A percentile compares a stretch with the other conserved stretches of the same genome.
phyloP scores from a whole-genome alignment of 2,888 invertebrate genomes.

The Craniophora ligustri region DNA sequence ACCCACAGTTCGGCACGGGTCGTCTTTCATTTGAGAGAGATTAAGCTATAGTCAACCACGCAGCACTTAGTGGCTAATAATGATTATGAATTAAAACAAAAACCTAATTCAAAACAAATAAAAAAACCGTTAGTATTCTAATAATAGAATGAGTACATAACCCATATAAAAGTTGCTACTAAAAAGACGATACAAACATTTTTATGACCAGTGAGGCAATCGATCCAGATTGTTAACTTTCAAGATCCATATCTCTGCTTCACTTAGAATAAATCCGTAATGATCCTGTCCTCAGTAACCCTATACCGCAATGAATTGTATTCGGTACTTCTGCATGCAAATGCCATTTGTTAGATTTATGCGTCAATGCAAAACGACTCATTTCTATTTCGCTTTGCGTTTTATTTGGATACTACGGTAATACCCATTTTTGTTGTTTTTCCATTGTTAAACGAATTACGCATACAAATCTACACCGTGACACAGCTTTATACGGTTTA shows the following conservation, averaged over 20 bases:
- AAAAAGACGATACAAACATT: constrained; percentile 3
- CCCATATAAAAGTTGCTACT: background rate
- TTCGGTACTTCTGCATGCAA: constrained; percentile 71
- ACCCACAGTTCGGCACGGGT: too few relatives aligned
- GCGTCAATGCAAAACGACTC: constrained; percentile 78
- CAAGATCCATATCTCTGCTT: constrained; percentile 30
- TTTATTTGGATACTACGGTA: constrained; percentile 78
- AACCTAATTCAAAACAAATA: too few relatives aligned
- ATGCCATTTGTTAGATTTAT: constrained; percentile 80
- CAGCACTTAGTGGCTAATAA: too few relatives aligned
- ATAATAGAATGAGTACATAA: too few relatives aligned
- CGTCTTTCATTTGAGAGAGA: too few relatives aligned
- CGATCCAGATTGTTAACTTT: constrained; percentile 16
- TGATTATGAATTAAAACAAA: too few relatives aligned
- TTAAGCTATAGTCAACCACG: too few relatives aligned
- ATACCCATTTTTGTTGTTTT: constrained; percentile 77
- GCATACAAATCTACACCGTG: constrained; percentile 62
- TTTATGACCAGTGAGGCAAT: constrained; percentile 8
- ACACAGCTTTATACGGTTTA: constrained; percentile 61
- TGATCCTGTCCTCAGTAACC: constrained; percentile 44
- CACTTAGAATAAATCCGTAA: constrained; percentile 53
- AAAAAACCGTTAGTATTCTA: too few relatives aligned
- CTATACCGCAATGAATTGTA: constrained; percentile 63
- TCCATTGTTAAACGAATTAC: constrained; percentile 54
- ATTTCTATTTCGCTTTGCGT: constrained; percentile 78